Conservation (phyloP, 2,797 vertebrate genomes). For the Decapterus maruadsi region DNA sequence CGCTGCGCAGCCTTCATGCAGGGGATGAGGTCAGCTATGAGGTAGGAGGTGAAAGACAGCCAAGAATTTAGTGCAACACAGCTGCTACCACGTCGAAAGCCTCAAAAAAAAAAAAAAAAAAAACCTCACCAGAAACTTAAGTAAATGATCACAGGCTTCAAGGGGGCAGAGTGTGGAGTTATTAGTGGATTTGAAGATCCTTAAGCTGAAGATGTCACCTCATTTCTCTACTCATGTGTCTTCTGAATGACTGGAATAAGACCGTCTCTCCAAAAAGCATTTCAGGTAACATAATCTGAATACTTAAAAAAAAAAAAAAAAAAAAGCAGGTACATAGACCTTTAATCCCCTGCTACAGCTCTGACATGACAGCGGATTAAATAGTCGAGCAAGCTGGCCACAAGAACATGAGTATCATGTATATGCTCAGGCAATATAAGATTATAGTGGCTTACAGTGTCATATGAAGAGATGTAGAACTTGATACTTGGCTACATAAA, state of each 20-base stretch:
- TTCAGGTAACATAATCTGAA: conserved; percentile 1
- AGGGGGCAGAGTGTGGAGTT: conserved; percentile 1
- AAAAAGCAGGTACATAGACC: conserved; percentile 12
- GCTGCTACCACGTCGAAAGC: conserved; percentile 47
- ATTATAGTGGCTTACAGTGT: conserved; percentile 34
- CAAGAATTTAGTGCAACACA: conserved; percentile 46
- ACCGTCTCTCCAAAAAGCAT: background rate
- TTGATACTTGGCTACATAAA: conserved; percentile 53
- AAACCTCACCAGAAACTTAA: conserved; percentile 20
- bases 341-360: conserved; percentile 33
- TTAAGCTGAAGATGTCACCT: background rate
- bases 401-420: conserved; percentile 21
- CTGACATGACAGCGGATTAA: conserved; percentile 44
- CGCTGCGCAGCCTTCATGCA: conserved; percentile 34
- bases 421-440: conserved; percentile 29
- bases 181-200: background rate
- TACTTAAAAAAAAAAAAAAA: background rate
- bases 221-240: background rate
- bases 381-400: conserved; percentile 22
- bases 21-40: conserved; percentile 58
- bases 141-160: conserved; percentile 13
- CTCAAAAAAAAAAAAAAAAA: background rate
- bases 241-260: background rate
- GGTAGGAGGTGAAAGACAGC: conserved; percentile 30
- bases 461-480: conserved; percentile 38